phyloP scores from a whole-genome alignment of 2,888 invertebrate species.

The Pterostichus madidus region DNA sequence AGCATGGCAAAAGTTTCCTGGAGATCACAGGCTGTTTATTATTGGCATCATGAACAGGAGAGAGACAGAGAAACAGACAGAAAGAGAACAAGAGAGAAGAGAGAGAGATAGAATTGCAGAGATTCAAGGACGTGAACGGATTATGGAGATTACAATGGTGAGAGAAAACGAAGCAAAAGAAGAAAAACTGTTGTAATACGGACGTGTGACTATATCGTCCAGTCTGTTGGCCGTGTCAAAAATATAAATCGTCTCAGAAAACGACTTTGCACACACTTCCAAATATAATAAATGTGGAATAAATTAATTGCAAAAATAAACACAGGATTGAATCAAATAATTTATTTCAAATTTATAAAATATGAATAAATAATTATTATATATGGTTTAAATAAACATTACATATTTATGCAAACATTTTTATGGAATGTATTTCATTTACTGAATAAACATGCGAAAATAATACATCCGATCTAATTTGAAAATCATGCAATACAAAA shows the following conservation, averaged over 20 bases:
- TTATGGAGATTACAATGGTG: slow-evolving; percentile 66
- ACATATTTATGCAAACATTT: slow-evolving; percentile 22
- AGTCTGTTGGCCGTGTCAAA: slow-evolving; percentile 57
- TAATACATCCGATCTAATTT: not conserved
- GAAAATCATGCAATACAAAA: slow-evolving; percentile 3
- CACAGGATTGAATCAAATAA: slow-evolving; percentile 1
- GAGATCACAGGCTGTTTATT: slow-evolving; percentile 51
- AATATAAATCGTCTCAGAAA: slow-evolving; percentile 52
- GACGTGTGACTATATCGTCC: slow-evolving; percentile 61
- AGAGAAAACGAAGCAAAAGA: slow-evolving; percentile 61
- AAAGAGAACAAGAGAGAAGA: slow-evolving; percentile 42
- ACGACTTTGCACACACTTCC: not conserved
- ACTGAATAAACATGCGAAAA: slow-evolving; percentile 38
- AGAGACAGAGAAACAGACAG: slow-evolving; percentile 13
- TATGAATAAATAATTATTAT: slow-evolving; percentile 11
- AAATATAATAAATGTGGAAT: slow-evolving; percentile 17
- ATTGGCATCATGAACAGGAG: slow-evolving; percentile 40
- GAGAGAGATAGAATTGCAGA: slow-evolving; percentile 45
- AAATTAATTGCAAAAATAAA: slow-evolving; percentile 36
- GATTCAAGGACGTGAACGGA: slow-evolving; percentile 65
- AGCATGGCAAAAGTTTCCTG: slow-evolving; percentile 28
- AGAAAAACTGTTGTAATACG: slow-evolving; percentile 61
- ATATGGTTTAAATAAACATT: slow-evolving; percentile 38
- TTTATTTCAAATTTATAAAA: slow-evolving; percentile 41
- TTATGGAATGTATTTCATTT: slow-evolving; percentile 19